These are phyloP conservation scores for Mesocentrotus franciscanus DNA, from an alignment of 53 echinoderm and acorn worm species.

Conservation along the genomic window DNA sequence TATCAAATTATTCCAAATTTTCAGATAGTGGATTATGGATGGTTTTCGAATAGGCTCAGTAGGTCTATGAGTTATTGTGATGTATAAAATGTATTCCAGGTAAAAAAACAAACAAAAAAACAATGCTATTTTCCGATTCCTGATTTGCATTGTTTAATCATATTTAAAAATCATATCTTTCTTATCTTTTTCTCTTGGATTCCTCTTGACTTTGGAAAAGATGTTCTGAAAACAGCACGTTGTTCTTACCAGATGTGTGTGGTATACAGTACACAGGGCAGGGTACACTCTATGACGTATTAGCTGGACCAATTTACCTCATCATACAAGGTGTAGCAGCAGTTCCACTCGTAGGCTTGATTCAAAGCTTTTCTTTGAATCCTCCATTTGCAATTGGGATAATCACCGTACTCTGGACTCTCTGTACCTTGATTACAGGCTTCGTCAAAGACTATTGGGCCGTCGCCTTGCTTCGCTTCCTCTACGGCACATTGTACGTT, in stretches of 20 bases:
- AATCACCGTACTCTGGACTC: slow-evolving; percentile 72
- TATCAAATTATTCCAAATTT: too few relatives aligned
- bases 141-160: not conserved
- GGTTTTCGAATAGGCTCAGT: too few relatives aligned
- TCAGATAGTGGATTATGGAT: too few relatives aligned
- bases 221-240: slow-evolving; percentile 49
- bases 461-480: slow-evolving; percentile 74
- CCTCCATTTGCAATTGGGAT: slow-evolving; percentile 69
- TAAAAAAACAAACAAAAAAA: too few relatives aligned
- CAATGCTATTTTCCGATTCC: not conserved
- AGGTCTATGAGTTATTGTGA: too few relatives aligned
- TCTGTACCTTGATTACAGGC: slow-evolving; percentile 71
- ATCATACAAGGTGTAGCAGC: slow-evolving; percentile 72
- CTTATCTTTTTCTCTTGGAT: not conserved
- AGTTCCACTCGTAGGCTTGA: slow-evolving; percentile 65
- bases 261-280: slow-evolving; percentile 73
- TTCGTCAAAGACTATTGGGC: slow-evolving; percentile 86
- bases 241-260: slow-evolving; percentile 64
- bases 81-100: too few relatives aligned
- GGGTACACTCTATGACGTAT: slow-evolving; percentile 75
- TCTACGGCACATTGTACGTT: slow-evolving; percentile 76
- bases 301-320: slow-evolving; percentile 81
- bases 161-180: not conserved
- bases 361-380: slow-evolving; percentile 68
- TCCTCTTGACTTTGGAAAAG: not conserved